Percentiles rank a stretch among this genome's conserved stretches.
Conservation (phyloP, 1,140 invertebrate genomes). For the Zaprionus inermis region DNA sequence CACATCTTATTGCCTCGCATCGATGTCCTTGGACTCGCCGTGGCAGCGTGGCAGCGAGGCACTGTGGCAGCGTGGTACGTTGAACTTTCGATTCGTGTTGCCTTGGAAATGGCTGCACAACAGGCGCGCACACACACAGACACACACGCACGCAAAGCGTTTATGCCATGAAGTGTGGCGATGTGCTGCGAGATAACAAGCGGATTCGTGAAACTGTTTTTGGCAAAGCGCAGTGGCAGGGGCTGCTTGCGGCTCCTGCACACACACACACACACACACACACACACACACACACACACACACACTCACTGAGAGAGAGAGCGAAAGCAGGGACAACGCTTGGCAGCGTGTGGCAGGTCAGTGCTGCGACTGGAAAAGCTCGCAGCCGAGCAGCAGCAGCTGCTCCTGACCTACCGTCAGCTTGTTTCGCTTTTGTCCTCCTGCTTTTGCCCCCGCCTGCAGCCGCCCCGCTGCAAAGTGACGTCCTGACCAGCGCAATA, state of each 20-base stretch:
- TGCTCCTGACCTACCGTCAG: constrained; percentile 62
- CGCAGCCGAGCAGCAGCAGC: constrained; percentile 10
- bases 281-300: background rate
- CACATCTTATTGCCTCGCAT: constrained; percentile 52
- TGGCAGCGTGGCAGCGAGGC: constrained; percentile 35
- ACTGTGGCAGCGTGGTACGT: constrained; percentile 49
- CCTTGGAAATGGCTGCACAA: constrained; percentile 68
- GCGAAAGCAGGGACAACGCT: constrained; percentile 38
- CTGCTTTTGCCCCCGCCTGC: no score
- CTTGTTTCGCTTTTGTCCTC: constrained; percentile 28
- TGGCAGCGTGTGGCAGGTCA: constrained; percentile 67
- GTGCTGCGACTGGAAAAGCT: constrained; percentile 52
- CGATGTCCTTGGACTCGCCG: constrained; percentile 74
- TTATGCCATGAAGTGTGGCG: constrained; percentile 2
- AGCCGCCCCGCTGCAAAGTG: constrained; percentile 46
- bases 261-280: constrained; percentile 22
- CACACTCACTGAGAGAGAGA: background rate
- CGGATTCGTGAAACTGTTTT: constrained; percentile 1
- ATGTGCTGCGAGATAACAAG: background rate
- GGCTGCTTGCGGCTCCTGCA: constrained; percentile 48
- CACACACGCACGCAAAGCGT: background rate
- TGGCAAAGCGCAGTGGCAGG: background rate
- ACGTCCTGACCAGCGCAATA: constrained; percentile 3
- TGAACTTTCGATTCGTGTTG: constrained; percentile 74
- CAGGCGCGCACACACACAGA: constrained; percentile 10